Conservation (phyloP, 2,797 vertebrate species). For the Eremophila alpestris region DNA sequence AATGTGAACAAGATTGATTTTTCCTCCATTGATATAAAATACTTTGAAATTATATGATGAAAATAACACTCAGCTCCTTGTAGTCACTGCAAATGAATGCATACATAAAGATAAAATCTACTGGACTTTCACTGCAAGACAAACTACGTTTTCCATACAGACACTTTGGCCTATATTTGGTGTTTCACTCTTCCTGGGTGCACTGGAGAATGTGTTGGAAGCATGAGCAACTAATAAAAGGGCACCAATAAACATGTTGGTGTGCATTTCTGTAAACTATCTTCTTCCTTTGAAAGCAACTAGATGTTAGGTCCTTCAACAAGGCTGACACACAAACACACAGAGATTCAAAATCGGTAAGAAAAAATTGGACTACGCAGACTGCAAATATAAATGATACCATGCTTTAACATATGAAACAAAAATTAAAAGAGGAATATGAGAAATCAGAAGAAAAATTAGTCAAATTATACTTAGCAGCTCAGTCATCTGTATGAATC, state of each 20-base stretch:
- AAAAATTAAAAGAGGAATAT: neutral
- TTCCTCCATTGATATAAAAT: neutral
- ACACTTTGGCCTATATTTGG: neutral
- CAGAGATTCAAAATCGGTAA: neutral
- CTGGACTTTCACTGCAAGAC: neutral
- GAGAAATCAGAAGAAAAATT: neutral
- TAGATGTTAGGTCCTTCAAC: neutral
- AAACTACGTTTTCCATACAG: neutral
- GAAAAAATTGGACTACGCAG: neutral
- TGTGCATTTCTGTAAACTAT: neutral
- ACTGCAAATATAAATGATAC: neutral
- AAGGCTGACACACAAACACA: neutral
- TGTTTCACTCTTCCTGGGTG: neutral
- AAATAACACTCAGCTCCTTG: neutral
- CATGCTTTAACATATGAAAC: neutral
- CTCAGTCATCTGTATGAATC: neutral
- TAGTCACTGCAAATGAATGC: neutral
- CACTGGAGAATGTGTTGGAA: neutral
- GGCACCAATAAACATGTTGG: neutral
- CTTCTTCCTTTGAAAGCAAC: neutral
- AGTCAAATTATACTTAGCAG: neutral
- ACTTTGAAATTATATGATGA: neutral
- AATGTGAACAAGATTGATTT: neutral
- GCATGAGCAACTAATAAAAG: neutral
- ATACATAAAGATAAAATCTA: constrained; percentile 12